phyloP scores from a whole-genome alignment of 2,113 vertebrate genomes.

The Oreochromis spilurus region DNA sequence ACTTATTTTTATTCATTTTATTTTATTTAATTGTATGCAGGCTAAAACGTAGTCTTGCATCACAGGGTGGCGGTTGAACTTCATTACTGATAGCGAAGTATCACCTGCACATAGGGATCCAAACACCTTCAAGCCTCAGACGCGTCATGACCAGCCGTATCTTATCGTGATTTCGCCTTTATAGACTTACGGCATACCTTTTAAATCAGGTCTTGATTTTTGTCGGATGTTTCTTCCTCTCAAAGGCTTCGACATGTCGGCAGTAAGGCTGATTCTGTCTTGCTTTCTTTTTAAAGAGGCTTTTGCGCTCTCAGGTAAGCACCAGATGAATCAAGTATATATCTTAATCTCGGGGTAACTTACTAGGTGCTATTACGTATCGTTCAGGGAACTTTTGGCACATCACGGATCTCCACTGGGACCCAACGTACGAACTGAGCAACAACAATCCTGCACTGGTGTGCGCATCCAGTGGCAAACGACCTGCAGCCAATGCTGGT shows the following conservation, averaged over 20 bases:
- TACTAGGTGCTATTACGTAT: background rate
- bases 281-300: conserved; percentile 30
- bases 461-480: conserved; percentile 79
- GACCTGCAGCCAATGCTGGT: conserved; percentile 70
- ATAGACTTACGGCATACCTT: background rate
- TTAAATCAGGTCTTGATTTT: background rate
- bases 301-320: conserved; percentile 48
- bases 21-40: background rate
- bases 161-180: conserved; percentile 42
- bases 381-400: conserved; percentile 86
- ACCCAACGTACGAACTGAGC: conserved; percentile 75
- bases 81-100: background rate
- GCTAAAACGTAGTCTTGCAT: background rate
- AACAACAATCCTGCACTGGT: conserved; percentile 55
- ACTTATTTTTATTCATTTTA: background rate
- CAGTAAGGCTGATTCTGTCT: background rate
- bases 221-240: background rate
- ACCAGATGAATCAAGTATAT: background rate
- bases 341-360: background rate
- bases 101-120: background rate
- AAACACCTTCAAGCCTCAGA: background rate
- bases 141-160: background rate
- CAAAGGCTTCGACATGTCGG: conserved; percentile 26
- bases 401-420: conserved; percentile 87
- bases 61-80: background rate